Base-by-base conservation (phyloP, 2,113 vertebrate species). In the Alexandromys fortis region DNA sequence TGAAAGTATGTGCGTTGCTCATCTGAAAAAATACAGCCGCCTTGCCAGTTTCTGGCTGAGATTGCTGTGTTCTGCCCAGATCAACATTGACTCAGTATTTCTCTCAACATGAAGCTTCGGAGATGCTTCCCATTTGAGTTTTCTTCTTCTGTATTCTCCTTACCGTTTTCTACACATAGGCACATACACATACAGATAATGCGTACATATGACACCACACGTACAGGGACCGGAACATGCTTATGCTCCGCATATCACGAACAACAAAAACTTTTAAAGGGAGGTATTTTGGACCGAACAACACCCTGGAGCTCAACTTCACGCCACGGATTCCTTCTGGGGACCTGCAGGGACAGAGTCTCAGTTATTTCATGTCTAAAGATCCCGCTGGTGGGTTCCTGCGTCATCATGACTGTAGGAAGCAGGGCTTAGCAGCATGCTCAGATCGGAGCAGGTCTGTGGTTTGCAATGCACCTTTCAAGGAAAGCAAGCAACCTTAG, bases 21-120 rank as follows among this genome's bases (percentile, higher is more conserved):
- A 95, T 97, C 89, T 97, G 78, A 98, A 96, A 96, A 97, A 96
- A 92, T 96, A 96, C 9, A 94, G 91, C 81, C 88, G 49, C 73
- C 87, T 88, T 91, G 90, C 94, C 93, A 94, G 90, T 95, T 97
- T 94, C 95, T 94, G 88, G 33, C 67, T 77, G 92, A 96, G 95
- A 91, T 94, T 77, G 52, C 33, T 72, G 63, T 93, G 65, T 77
- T 0, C 86, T 95, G 94, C 95, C 92, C 86, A 97, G 93, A 96
- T 96, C 55, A 95, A 94, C 95, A 95, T 19, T 94, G 90, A 95
- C 77, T 94, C 97, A 91, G 94, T 73, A 67, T 79, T 92, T 16
- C 86, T 91, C 67, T 92, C 47, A 92, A 75, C 35, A 58, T 42
- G 55, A 78, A 92, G 65, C 88, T 75, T 76, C 86, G 42, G 63